A percentile compares a stretch with the other conserved stretches of the same genome.
phyloP scores from a whole-genome alignment of 2,113 vertebrate genomes.

The Peromyscus leucopus region DNA sequence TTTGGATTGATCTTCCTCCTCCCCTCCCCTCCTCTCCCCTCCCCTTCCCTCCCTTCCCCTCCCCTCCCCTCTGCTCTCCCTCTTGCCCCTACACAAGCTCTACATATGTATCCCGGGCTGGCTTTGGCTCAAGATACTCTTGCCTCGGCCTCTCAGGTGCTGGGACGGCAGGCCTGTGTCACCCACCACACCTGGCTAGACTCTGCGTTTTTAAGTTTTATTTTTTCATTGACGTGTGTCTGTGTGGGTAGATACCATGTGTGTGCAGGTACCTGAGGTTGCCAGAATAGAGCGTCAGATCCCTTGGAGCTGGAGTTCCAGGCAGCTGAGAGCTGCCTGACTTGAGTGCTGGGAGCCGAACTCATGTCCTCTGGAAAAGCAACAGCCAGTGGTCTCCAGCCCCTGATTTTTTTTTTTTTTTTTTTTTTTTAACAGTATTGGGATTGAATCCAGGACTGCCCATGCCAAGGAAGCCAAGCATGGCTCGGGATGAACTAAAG shows the following conservation, averaged over 20 bases:
- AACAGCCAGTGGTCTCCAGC: no score
- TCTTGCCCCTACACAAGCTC: background rate
- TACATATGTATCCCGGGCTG: background rate
- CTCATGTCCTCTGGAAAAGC: background rate
- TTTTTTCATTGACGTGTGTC: background rate
- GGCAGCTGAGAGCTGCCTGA: background rate
- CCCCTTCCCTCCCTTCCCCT: background rate
- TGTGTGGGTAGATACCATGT: background rate
- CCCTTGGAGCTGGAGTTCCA: background rate
- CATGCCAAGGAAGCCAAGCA: background rate
- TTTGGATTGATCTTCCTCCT: background rate
- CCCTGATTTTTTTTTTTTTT: background rate
- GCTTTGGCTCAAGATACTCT: background rate
- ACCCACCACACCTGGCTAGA: background rate
- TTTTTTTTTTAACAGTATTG: background rate
- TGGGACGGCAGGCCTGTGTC: background rate
- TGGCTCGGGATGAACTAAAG: no score
- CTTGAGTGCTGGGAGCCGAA: background rate
- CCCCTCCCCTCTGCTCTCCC: rapidly evolving
- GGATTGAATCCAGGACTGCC: background rate
- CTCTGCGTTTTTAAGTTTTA: background rate
- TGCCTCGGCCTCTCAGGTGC: background rate
- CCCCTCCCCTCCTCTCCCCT: rapidly evolving
- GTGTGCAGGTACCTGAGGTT: background rate
- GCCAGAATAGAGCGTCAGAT: no score